Conservation (phyloP, 2,888 invertebrate genomes). For the Mesodorylaimus sp. region DNA sequence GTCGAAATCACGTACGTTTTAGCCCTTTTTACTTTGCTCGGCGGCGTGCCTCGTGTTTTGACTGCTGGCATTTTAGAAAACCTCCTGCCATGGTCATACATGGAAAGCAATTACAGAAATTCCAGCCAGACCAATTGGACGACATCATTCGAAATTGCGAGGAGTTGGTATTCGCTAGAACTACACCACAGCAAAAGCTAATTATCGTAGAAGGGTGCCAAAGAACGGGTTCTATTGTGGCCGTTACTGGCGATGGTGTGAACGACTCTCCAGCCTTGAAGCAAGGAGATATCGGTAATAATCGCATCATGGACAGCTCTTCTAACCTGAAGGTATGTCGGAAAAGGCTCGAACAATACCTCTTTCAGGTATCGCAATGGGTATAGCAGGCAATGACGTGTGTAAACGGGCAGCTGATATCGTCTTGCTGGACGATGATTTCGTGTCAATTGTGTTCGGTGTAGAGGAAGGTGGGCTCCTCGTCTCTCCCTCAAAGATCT, state of each 20-base stretch:
- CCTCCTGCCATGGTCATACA: constrained; percentile 24
- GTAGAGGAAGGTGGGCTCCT: constrained; percentile 33
- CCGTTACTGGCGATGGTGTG: constrained; percentile 44
- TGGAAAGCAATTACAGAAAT: constrained; percentile 28
- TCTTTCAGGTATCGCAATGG: constrained; percentile 35
- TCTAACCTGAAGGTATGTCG: too few species aligned
- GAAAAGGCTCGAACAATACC: too few species aligned
- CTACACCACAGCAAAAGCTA: constrained; percentile 35
- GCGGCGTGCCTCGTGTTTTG: too few species aligned
- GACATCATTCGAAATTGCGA: constrained; percentile 27
- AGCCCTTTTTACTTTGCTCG: background rate
- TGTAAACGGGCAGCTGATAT: constrained; percentile 37
- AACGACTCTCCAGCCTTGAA: constrained; percentile 44
- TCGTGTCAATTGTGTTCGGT: constrained; percentile 37
- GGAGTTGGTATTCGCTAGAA: constrained; percentile 34
- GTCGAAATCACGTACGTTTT: too few species aligned
- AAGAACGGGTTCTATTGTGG: constrained; percentile 41
- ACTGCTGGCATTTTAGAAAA: too few species aligned
- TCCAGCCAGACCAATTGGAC: constrained; percentile 27
- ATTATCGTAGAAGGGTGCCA: constrained; percentile 45
- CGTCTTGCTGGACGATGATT: constrained; percentile 37
- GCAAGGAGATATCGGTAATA: constrained; percentile 40
- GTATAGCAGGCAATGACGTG: constrained; percentile 36
- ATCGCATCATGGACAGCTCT: too few species aligned
- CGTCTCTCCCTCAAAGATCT: too few species aligned